Conservation (phyloP, 1,140 invertebrate species). For the Microplitis demolitor region DNA sequence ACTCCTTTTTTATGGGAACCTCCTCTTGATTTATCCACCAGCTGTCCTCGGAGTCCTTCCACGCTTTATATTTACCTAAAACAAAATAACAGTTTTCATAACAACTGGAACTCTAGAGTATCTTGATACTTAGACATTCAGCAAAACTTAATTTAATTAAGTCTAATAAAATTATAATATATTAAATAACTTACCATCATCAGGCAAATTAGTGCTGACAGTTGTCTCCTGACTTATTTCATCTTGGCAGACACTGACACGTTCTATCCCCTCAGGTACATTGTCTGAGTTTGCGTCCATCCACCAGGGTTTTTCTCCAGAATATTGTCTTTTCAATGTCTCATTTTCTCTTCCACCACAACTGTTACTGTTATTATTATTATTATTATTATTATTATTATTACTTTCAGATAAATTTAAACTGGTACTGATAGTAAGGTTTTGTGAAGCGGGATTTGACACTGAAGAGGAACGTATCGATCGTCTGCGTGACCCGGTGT, state of each 20-base stretch:
- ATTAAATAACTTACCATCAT: conserved; percentile 50
- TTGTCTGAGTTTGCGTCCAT: conserved; percentile 63
- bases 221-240: conserved; percentile 58
- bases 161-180: background rate
- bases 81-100: conserved; percentile 7
- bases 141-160: too few species aligned
- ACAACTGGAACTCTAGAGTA: too few species aligned
- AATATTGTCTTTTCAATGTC: conserved; percentile 59
- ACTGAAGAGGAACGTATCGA: conserved; percentile 27
- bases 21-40: conserved; percentile 24
- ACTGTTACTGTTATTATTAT: conserved; percentile 40
- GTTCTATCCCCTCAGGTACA: conserved; percentile 65
- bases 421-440: conserved; percentile 43
- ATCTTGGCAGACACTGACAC: conserved; percentile 48
- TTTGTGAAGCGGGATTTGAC: conserved; percentile 44
- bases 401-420: background rate
- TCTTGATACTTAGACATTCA: too few species aligned
- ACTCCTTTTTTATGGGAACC: conserved; percentile 27
- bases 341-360: conserved; percentile 42
- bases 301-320: conserved; percentile 69
- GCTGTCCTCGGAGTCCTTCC: conserved; percentile 39
- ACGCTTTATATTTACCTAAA: conserved; percentile 56
- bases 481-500: conserved; percentile 29
- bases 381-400: background rate
- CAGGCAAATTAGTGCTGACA: conserved; percentile 54